Evolutionary conservation across 2,113 vertebrate species (phyloP), one percentile per base, ranked within the genome.

Genomic region (Electrona antarctica): DNA sequence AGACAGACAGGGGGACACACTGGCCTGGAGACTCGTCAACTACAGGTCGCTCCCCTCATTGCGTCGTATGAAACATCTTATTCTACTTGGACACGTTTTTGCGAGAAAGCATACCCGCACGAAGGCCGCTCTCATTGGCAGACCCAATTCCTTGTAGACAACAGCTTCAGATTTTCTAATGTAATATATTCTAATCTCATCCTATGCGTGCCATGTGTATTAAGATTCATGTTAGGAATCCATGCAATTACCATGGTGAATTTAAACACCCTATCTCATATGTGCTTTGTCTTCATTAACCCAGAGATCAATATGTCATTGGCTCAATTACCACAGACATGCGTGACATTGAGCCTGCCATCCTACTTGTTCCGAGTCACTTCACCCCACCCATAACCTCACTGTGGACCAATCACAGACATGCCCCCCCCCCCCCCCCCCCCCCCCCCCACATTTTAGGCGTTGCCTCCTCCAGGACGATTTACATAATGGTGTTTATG

Each of bases 251-350:
- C 78, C 72, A 58, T 28, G 64, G 65, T 66, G 68, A 73, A 79
- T 81, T 85, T 87, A 78, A 86, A 67, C 78, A 58, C 56, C 71
- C 48, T 52, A 70, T 84, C 74, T 81, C 76, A 51, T 45, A 72
- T 75, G 80, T 84, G 80, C 83, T 90, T 83, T 90, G 82, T 90
- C 87, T 90, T 90, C 85, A 90, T 92, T 92, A 92, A 89, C 87
- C 84, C 68, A 71, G 72, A 85, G 79, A 90, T 92, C 88, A 86
- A 92, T 90, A 90, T 80, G 85, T 89, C 87, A 85, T 88, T 66
- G 73, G 75, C 82, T 90, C 84, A 87, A 88, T 92, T 90, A 88
- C 74, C 9, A 45, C 72, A 76, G 80, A 82, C 88, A 85, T 74
- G 80, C 81, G 87, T 82, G 85, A 89, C 84, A 88, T 81, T 81